These are phyloP conservation scores for Epistrophella euchroma DNA, from an alignment of 2,888 invertebrate species.

Conservation along the genomic window DNA sequence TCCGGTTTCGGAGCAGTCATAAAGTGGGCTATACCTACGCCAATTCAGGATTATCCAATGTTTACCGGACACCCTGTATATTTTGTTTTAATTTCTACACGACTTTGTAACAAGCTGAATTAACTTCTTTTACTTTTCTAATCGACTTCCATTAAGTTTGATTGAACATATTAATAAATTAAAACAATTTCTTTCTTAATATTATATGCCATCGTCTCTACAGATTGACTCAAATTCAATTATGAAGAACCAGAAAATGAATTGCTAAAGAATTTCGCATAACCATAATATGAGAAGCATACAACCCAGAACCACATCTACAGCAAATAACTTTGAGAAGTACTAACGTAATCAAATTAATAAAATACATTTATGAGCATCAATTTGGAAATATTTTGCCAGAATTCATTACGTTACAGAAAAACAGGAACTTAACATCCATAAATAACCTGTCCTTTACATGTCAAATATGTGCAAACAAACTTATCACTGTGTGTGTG, in stretches of 20 bases:
- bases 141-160: not conserved
- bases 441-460: constrained; percentile 15
- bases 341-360: constrained; percentile 65
- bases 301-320: not conserved
- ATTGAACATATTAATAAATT: not conserved
- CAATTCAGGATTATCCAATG: too few relatives aligned
- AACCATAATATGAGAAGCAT: too few relatives aligned
- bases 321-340: constrained; percentile 3
- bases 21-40: too few relatives aligned
- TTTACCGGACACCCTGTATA: too few relatives aligned
- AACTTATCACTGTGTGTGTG: not conserved
- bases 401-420: constrained; percentile 23
- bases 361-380: constrained; percentile 64
- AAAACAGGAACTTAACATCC: constrained; percentile 11
- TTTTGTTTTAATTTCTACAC: too few relatives aligned
- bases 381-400: constrained; percentile 39
- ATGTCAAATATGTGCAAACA: constrained; percentile 39
- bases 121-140: too few relatives aligned
- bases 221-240: not conserved
- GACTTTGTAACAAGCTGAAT: too few relatives aligned
- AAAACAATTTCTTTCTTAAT: not conserved
- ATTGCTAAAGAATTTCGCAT: not conserved
- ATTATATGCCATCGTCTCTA: not conserved
- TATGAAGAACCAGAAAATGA: not conserved
- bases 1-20: too few relatives aligned